These are phyloP conservation scores for Aptenodytes forsteri DNA, from an alignment of 2,113 vertebrate genomes.

Conservation along the genomic window DNA sequence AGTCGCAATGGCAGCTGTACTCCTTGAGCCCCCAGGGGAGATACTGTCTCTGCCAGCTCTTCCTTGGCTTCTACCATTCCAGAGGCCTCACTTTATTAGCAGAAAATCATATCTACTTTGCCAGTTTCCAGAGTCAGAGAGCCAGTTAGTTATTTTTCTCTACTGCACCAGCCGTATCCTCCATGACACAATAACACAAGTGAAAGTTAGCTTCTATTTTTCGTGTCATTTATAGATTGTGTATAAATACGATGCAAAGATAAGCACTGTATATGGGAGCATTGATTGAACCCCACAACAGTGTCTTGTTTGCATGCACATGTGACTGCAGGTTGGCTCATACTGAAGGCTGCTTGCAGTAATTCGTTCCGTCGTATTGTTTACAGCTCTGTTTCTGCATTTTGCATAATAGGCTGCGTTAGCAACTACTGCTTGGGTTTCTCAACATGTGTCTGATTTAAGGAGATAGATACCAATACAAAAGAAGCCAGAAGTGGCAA, in stretches of 20 bases:
- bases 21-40: neutral
- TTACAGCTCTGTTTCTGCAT: neutral
- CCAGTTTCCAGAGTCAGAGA: neutral
- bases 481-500: neutral
- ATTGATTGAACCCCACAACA: accelerated
- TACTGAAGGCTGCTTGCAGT: neutral
- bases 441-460: neutral
- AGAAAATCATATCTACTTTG: neutral
- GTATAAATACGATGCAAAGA: neutral
- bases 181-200: neutral
- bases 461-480: neutral
- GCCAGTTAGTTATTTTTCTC: neutral
- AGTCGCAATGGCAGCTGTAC: neutral
- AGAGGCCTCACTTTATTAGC: neutral
- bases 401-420: neutral
- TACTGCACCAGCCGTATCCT: neutral
- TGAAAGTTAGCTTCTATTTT: neutral
- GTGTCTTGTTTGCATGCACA: accelerated
- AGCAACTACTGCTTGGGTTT: neutral
- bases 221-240: neutral
- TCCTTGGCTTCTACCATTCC: neutral
- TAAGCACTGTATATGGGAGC: neutral
- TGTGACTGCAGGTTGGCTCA: neutral
- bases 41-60: neutral
- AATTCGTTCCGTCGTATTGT: neutral